Evolutionary conservation across 2,113 vertebrate genomes (phyloP).

Genomic region (Stigmatopora argus): DNA sequence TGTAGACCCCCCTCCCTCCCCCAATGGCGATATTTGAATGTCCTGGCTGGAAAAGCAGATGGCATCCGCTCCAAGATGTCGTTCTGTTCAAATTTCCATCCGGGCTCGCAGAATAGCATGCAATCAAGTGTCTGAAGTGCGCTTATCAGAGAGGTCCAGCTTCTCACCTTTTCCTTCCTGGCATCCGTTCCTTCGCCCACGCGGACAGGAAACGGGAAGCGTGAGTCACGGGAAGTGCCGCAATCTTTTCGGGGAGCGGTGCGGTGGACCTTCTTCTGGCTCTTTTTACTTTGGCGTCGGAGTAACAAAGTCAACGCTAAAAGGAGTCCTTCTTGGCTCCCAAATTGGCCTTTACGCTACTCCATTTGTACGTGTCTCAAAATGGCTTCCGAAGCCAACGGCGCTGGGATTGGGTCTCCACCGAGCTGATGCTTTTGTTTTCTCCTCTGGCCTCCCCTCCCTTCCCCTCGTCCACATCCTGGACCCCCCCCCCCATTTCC

Average conservation of each 20-base stretch:
- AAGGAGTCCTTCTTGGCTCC: background rate
- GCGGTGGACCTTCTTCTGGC: background rate
- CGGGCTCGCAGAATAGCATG: too few relatives aligned
- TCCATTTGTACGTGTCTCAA: background rate
- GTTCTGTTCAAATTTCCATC: too few relatives aligned
- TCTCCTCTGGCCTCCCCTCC: background rate
- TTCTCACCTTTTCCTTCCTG: conserved; percentile 57
- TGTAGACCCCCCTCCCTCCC: too few relatives aligned
- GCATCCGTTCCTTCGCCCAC: conserved; percentile 57
- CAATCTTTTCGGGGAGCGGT: conserved; percentile 34
- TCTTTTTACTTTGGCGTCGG: conserved; percentile 26
- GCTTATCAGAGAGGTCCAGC: conserved; percentile 56
- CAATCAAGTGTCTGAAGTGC: too few relatives aligned
- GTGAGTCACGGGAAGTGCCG: conserved; percentile 49
- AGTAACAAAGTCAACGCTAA: conserved; percentile 14
- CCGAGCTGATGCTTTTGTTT: conserved; percentile 21
- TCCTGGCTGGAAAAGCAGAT: too few relatives aligned
- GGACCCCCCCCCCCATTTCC: conserved; percentile 34
- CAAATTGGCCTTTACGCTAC: background rate
- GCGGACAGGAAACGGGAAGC: conserved; percentile 58
- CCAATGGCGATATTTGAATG: too few relatives aligned
- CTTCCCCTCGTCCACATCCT: conserved; percentile 30
- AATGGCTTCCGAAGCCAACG: background rate
- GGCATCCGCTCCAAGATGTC: too few relatives aligned
- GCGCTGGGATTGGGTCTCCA: background rate